Base-by-base conservation (phyloP, 2,797 vertebrate species). In the Typhlichthys eigenmanni region DNA sequence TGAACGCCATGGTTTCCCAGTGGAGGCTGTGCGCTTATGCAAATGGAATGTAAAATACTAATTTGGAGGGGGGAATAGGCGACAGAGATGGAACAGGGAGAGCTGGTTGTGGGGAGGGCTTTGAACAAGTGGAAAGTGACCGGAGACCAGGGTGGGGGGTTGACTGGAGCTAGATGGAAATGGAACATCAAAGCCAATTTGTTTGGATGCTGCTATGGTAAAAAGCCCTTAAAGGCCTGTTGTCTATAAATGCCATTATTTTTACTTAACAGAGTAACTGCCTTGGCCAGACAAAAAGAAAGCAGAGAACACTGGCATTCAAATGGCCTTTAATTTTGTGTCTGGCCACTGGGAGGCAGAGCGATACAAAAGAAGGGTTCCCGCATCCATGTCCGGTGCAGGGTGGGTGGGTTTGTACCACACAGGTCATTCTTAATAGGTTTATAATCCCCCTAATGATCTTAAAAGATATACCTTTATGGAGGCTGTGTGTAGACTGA, bases 1-100 rank as follows among this genome's bases (percentile, higher is more conserved):
- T 68, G 58, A 74, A 72, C 78, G 62, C 63, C 72, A 64, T 68
- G 78, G 68, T 71, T 51, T 29, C 64, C 56, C 68, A 51, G 52
- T 64, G 74, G 51, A 74, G 53, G 3, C 67, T 71, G 63, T 0
- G 1, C 64, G 86, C 74, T 83, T 84, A 85, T 86, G 78, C 72
- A 75, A 76, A 84, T 64, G 74, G 69, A 46, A 55, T 58, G 46
- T 57, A 64, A 68, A 38, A n/a, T 13, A 68, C 55, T 75, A 54
- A 66, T 60, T 64, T 68, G 34, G 43, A 48, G 47, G 47, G 12
- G n/a, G 1, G 12, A 48, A 61, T 58, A 64, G 72, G 68, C 64
- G 62, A n/a, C 69, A 75, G 62, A 47, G 43, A 62, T 14, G 16
- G 69, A 57, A 62, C 69, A 58, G 7, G 61, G 53, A 73, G 14